Conservation (phyloP, 1,140 invertebrate genomes). For the Drosophila punjabiensis region DNA sequence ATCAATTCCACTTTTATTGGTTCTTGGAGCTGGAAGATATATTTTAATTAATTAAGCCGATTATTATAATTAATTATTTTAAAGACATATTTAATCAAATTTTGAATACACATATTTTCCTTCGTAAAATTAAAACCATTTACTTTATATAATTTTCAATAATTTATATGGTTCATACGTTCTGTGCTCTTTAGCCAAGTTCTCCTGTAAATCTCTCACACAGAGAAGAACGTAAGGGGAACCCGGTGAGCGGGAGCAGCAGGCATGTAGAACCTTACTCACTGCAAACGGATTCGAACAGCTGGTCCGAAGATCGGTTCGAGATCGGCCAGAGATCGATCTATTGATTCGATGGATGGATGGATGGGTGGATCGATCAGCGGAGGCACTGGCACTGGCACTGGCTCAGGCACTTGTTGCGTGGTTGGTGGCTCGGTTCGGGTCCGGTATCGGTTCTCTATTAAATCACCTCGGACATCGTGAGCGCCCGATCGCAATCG, state of each 20-base stretch:
- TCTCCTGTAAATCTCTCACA: conserved; percentile 31
- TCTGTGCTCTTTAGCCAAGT: conserved; percentile 3
- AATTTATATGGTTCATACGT: neutral
- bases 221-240: conserved; percentile 23
- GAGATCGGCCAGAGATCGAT: conserved; percentile 37
- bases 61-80: too few species aligned
- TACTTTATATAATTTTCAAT: neutral
- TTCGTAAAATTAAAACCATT: too few species aligned
- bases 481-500: conserved; percentile 44
- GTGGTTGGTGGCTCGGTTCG: conserved; percentile 53
- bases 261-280: conserved; percentile 61
- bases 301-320: conserved; percentile 59
- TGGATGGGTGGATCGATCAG: conserved; percentile 26
- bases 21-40: too few species aligned
- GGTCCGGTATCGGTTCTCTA: conserved; percentile 42
- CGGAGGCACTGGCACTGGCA: conserved; percentile 17
- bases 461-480: conserved; percentile 69
- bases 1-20: neutral
- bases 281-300: conserved; percentile 78
- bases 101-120: too few species aligned
- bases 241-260: conserved; percentile 9
- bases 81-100: too few species aligned
- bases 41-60: too few species aligned
- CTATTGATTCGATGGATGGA: conserved; percentile 44
- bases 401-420: conserved; percentile 72